Evolutionary conservation across 2,113 vertebrate species (phyloP), one percentile per base, ranked within the genome.

Genomic region (Coptodon bakossiorum): DNA sequence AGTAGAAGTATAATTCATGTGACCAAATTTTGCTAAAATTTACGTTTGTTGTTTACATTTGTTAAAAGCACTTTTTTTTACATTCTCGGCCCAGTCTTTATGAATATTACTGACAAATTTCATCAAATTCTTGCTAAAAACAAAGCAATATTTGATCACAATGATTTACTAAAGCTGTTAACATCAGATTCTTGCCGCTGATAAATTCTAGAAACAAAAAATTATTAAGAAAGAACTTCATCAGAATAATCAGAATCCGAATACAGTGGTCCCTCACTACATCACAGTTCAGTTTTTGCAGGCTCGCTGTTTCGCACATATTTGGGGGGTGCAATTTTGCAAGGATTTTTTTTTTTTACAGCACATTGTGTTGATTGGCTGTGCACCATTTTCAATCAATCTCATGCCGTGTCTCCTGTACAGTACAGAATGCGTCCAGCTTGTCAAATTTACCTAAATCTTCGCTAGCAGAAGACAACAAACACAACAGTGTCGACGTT

Each of bases 241-340:
- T 61, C 29, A 61, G 57, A 61, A 61, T 61, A 17, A 61, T 61
- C 29, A 61, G 59, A 63, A 11, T 61, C 29, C 3, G 0, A 63
- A 36, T 36, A 63, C 6, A 36, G 2, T 4, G 29, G 16, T 19
- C 29, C 16, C 2, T 61, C 1, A 3, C 29, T 61, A 61, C 19
- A 61, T 61, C 0, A 1, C 1, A 1, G 29, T 19, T 61, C 16
- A 61, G 16, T 61, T 34, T 34, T 19, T 0, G 5, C 16, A 0
- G 0, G 0, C 9, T 61, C 0, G 5, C 3, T 61, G 9, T 34
- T 61, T 59, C 0, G 1, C 56, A 1, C 7, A 6, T 31, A 6
- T 19, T 19, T 10, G 6, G 3, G 29, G 29, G 9, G 9, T 34
- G 57, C 29, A 61, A 61, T 34, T 61, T 61, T 61, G 57, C 57